phyloP scores from a whole-genome alignment of 2,888 invertebrate genomes.

The Hemicrepidius hirtus region DNA sequence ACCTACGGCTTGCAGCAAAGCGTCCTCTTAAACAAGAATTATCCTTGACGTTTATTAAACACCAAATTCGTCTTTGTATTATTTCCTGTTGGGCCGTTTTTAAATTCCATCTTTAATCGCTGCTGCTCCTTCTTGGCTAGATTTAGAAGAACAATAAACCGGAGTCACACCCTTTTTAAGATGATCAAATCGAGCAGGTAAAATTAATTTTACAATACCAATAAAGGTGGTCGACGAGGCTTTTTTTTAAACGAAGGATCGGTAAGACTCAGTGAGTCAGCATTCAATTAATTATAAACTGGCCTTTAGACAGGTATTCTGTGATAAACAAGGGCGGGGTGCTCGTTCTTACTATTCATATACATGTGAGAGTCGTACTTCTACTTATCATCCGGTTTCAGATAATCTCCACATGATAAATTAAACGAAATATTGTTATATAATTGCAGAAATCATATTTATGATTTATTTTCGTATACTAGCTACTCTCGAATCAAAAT shows the following conservation, averaged over 20 bases:
- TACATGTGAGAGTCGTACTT: conserved; percentile 23
- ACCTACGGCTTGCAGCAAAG: conserved; percentile 40
- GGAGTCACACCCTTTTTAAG: conserved; percentile 44
- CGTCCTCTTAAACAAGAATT: conserved; percentile 47
- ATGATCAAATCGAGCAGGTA: conserved; percentile 51
- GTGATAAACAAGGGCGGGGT: conserved; percentile 64
- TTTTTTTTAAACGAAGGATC: conserved; percentile 44
- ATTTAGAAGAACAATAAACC: conserved; percentile 45
- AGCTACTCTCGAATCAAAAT: too few relatives aligned
- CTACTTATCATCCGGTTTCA: conserved; percentile 31
- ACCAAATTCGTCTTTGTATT: conserved; percentile 46
- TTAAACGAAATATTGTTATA: conserved; percentile 2
- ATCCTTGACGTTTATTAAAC: conserved; percentile 51
- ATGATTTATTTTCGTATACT: too few relatives aligned
- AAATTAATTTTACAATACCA: conserved; percentile 51
- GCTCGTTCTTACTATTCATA: conserved; percentile 61
- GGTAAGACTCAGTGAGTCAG: conserved; percentile 59
- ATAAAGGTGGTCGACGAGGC: conserved; percentile 44
- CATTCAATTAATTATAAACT: conserved; percentile 65
- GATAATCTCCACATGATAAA: conserved; percentile 21
- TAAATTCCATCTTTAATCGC: conserved; percentile 44
- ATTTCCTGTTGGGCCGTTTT: conserved; percentile 42
- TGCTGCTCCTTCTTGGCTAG: conserved; percentile 18
- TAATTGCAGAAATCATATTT: not conserved
- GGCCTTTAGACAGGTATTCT: conserved; percentile 59